phyloP scores from a whole-genome alignment of 2,113 vertebrate species.

The Gambusia affinis region DNA sequence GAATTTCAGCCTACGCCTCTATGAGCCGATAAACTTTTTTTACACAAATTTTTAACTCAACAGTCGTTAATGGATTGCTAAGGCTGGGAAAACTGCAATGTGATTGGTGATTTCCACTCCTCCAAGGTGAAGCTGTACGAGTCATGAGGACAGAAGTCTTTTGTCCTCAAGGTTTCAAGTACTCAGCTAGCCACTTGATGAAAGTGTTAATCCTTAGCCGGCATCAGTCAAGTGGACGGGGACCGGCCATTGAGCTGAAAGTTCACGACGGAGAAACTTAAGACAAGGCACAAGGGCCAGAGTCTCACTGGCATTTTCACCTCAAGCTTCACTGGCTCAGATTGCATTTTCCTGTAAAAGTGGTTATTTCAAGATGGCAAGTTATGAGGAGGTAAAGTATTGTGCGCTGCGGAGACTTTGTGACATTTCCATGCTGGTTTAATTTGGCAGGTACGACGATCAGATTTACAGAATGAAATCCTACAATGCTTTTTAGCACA shows the following conservation, averaged over 20 bases:
- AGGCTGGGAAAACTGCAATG: neutral
- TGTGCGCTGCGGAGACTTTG: neutral
- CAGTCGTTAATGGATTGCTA: neutral
- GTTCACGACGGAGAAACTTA: conserved; percentile 6
- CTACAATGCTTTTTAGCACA: neutral
- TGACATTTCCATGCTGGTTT: neutral
- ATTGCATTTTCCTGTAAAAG: neutral
- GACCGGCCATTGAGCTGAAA: conserved; percentile 12
- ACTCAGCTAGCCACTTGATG: conserved; percentile 6
- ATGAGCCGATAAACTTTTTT: neutral
- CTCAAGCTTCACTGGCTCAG: neutral
- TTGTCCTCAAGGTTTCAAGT: conserved; percentile 2
- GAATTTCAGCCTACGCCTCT: neutral
- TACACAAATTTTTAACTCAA: neutral
- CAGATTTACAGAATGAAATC: neutral
- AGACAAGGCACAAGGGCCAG: neutral
- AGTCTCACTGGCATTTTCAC: neutral
- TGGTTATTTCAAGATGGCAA: neutral
- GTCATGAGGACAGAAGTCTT: neutral
- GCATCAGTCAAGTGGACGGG: conserved; percentile 35
- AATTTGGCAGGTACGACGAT: neutral
- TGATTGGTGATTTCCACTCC: neutral
- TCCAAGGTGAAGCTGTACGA: neutral
- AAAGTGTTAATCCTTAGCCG: conserved; percentile 40
- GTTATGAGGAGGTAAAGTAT: neutral